Conservation (phyloP, 1,140 invertebrate species). For the Leptinotarsa texana region DNA sequence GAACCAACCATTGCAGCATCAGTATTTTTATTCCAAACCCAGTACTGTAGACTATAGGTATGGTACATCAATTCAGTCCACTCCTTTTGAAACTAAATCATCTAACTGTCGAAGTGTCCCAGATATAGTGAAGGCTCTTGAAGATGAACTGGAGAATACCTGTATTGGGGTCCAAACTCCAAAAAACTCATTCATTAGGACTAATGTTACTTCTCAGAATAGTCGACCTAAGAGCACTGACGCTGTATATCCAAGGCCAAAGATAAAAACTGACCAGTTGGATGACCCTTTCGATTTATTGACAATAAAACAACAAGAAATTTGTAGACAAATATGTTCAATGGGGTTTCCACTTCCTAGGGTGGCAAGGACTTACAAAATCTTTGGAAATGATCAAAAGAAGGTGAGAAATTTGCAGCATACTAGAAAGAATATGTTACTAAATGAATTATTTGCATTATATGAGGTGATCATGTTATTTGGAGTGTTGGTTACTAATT, state of each 20-base stretch:
- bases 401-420: constrained; percentile 64
- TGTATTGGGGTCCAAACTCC: constrained; percentile 53
- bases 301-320: constrained; percentile 62
- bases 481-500: neutral
- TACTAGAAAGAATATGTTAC: neutral
- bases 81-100: constrained; percentile 13
- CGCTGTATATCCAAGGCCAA: constrained; percentile 37
- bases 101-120: constrained; percentile 65
- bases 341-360: constrained; percentile 86
- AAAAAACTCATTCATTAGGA: constrained; percentile 25
- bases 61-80: constrained; percentile 1
- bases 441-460: neutral
- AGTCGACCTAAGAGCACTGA: constrained; percentile 38
- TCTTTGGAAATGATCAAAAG: constrained; percentile 80
- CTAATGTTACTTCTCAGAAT: constrained; percentile 23
- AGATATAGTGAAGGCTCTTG: constrained; percentile 72
- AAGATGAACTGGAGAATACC: constrained; percentile 66
- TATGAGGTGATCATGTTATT: neutral
- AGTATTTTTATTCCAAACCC: constrained; percentile 28
- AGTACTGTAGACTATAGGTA: constrained; percentile 16
- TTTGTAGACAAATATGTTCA: constrained; percentile 72
- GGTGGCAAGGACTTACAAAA: constrained; percentile 73
- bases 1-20: constrained; percentile 13
- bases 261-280: constrained; percentile 30
- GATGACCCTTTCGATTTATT: constrained; percentile 63